Evolutionary conservation across 2,113 vertebrate species (phyloP).

Genomic region (pig (Sus scrofa)): DNA sequence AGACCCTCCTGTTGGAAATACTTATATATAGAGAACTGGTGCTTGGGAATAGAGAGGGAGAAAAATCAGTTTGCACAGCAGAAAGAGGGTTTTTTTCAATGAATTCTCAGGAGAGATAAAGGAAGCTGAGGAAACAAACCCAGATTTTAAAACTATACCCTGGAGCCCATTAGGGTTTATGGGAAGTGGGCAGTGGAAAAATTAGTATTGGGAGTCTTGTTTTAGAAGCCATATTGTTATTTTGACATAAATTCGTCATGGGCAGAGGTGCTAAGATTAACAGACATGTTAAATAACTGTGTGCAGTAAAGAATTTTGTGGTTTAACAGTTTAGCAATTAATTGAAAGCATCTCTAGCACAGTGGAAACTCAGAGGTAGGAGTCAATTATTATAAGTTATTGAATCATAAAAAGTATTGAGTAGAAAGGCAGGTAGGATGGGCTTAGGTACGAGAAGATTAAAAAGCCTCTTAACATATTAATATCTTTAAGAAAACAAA

Average conservation of each 20-base stretch:
- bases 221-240: background rate
- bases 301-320: background rate
- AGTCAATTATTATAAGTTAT: background rate
- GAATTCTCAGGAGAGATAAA: slow-evolving; percentile 18
- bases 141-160: slow-evolving; percentile 12
- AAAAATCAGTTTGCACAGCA: background rate
- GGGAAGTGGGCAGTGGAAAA: slow-evolving; percentile 16
- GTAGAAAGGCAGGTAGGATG: background rate
- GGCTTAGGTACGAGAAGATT: background rate
- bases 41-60: background rate
- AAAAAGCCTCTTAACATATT: background rate
- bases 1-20: background rate
- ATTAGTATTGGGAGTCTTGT: background rate
- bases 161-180: background rate
- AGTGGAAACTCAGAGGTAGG: background rate
- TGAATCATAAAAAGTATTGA: slow-evolving; percentile 29
- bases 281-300: background rate
- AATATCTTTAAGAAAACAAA: slow-evolving; percentile 53
- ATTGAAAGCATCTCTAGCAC: background rate
- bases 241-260: background rate
- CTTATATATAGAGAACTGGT: background rate
- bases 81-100: background rate
- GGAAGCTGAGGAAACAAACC: background rate
- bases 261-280: slow-evolving; percentile 10
- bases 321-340: background rate